Percentiles rank a stretch among this genome's conserved stretches.
phyloP scores from a whole-genome alignment of 2,888 invertebrate genomes.

The Chymomyza caudatula region DNA sequence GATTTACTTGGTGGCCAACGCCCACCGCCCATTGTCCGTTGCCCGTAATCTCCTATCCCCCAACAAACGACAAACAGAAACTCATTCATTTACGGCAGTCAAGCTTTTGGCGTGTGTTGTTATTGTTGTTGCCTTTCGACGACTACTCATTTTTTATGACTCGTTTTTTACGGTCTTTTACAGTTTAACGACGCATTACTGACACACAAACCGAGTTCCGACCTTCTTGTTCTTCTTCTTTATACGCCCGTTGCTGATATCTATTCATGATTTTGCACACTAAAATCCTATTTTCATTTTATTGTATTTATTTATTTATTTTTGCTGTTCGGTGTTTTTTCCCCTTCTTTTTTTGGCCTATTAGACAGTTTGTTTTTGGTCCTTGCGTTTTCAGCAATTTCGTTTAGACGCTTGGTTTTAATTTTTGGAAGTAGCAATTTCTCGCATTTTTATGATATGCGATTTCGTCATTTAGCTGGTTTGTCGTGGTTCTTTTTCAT shows the following conservation, averaged over 20 bases:
- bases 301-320: constrained; percentile 46
- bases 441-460: constrained; percentile 56
- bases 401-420: constrained; percentile 35
- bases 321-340: constrained; percentile 24
- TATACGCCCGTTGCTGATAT: constrained; percentile 32
- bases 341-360: neutral
- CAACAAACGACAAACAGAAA: neutral
- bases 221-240: constrained; percentile 3
- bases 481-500: constrained; percentile 13
- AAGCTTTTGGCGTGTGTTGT: neutral
- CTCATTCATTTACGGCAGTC: constrained; percentile 44
- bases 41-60: neutral
- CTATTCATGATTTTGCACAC: constrained; percentile 64
- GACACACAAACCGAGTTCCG: constrained; percentile 53
- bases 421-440: constrained; percentile 62
- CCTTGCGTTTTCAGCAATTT: neutral
- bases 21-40: neutral
- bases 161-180: constrained; percentile 63
- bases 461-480: constrained; percentile 44
- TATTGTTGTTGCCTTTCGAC: constrained; percentile 6
- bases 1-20: constrained; percentile 57
- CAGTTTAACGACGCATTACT: constrained; percentile 73
- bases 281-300: constrained; percentile 47
- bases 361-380: constrained; percentile 10
- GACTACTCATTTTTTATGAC: constrained; percentile 61